phyloP scores from a whole-genome alignment of 2,797 vertebrate genomes.

The Notolepis coatsorum region DNA sequence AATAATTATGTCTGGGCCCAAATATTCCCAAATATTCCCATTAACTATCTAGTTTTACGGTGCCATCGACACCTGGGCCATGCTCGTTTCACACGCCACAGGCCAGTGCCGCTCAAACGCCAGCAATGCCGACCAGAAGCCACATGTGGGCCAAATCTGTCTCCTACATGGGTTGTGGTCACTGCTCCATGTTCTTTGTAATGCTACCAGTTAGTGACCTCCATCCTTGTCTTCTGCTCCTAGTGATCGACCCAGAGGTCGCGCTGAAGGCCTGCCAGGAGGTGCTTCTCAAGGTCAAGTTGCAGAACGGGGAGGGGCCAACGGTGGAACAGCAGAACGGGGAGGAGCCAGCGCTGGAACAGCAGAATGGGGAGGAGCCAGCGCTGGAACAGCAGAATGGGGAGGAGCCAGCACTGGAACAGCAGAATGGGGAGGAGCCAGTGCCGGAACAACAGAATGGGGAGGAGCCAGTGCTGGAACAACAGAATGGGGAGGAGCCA shows the following conservation, averaged over 20 bases:
- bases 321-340: slow-evolving; percentile 71
- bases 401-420: background rate
- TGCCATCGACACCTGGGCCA: too few species aligned
- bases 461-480: background rate
- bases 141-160: too few species aligned
- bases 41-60: too few species aligned
- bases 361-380: background rate
- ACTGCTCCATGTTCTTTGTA: too few species aligned
- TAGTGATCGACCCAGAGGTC: slow-evolving; percentile 89
- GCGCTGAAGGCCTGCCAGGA: slow-evolving; percentile 93
- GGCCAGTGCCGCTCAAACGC: too few species aligned
- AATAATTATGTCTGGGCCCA: too few species aligned
- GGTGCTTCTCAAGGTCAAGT: slow-evolving; percentile 92
- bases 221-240: slow-evolving; percentile 14
- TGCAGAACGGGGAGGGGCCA: slow-evolving; percentile 73
- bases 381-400: background rate
- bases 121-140: too few species aligned
- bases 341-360: slow-evolving; percentile 31
- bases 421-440: slow-evolving; percentile 12
- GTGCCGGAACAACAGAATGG: background rate
- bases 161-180: background rate
- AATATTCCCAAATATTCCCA: too few species aligned
- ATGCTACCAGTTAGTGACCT: too few species aligned
- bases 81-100: too few species aligned
- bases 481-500: slow-evolving; percentile 53